These are phyloP conservation scores for Otocyon megalotis DNA, from an alignment of 2,113 vertebrate genomes.

Conservation along the genomic window DNA sequence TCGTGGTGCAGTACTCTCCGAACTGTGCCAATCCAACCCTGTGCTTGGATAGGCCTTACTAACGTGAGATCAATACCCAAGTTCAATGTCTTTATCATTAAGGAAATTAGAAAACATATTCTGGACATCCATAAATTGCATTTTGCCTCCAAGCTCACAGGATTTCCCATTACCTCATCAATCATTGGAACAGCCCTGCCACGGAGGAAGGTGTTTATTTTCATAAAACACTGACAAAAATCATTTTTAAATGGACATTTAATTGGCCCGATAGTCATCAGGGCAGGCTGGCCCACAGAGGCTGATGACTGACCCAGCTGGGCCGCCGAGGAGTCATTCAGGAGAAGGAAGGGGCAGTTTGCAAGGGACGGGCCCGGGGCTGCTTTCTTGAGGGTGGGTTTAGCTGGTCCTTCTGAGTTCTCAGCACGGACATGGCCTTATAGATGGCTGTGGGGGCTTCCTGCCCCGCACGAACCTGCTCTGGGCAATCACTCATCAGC, in stretches of 20 bases:
- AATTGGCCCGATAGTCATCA: constrained; percentile 23
- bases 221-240: constrained; percentile 50
- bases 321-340: not conserved
- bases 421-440: rapidly evolving
- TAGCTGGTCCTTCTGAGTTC: not conserved
- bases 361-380: not conserved
- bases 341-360: not conserved
- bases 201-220: constrained; percentile 1
- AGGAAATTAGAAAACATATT: constrained; percentile 71
- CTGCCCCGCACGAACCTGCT: rapidly evolving
- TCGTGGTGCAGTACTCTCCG: not conserved
- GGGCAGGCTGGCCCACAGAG: not conserved
- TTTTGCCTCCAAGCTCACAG: constrained; percentile 26
- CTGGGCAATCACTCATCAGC: rapidly evolving
- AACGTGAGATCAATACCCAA: constrained; percentile 77
- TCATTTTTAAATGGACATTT: constrained; percentile 58
- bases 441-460: not conserved
- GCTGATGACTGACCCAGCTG: not conserved
- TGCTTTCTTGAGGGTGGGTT: rapidly evolving
- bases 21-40: constrained; percentile 43
- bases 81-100: constrained; percentile 75
- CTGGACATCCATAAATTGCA: constrained; percentile 41
- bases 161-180: not conserved
- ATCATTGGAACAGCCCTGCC: constrained; percentile 54
- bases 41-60: constrained; percentile 33